Conservation (phyloP, 2,113 vertebrate species). For the Triplophysa rosa region DNA sequence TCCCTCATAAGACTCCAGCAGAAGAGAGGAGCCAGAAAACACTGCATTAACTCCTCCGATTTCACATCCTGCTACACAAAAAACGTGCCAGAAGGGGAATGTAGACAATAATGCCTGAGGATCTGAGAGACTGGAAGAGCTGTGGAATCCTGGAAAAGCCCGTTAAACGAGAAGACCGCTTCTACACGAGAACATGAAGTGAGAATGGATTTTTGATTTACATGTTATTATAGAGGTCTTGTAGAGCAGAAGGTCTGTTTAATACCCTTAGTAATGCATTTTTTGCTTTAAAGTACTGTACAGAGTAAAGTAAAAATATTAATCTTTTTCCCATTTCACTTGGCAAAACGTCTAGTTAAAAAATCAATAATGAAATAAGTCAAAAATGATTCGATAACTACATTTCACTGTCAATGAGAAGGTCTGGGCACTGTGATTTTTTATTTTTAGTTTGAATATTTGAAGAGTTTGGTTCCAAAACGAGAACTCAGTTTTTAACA, state of each 20-base stretch:
- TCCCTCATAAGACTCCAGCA: conserved; percentile 47
- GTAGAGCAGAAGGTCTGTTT: background rate
- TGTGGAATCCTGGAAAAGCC: background rate
- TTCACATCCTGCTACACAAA: conserved; percentile 30
- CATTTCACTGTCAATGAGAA: no score
- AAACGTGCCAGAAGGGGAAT: background rate
- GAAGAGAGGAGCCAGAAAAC: conserved; percentile 49
- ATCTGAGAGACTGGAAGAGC: background rate
- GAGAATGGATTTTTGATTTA: background rate
- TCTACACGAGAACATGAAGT: background rate
- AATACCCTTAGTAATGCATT: background rate
- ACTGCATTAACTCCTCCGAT: conserved; percentile 64
- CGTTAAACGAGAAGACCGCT: background rate
- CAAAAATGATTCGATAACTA: no score
- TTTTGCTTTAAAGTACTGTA: background rate
- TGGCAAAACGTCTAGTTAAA: no score
- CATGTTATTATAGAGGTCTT: background rate
- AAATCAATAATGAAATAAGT: no score
- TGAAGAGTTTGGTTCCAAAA: no score
- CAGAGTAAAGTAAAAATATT: background rate
- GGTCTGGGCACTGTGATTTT: no score
- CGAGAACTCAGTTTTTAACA: no score
- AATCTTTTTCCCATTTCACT: background rate
- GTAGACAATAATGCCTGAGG: background rate
- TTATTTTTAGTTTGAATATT: no score